Percentiles rank a stretch among this genome's conserved stretches.
Evolutionary conservation across 2,888 invertebrate species (phyloP).

Genomic region (Allacma fusca): DNA sequence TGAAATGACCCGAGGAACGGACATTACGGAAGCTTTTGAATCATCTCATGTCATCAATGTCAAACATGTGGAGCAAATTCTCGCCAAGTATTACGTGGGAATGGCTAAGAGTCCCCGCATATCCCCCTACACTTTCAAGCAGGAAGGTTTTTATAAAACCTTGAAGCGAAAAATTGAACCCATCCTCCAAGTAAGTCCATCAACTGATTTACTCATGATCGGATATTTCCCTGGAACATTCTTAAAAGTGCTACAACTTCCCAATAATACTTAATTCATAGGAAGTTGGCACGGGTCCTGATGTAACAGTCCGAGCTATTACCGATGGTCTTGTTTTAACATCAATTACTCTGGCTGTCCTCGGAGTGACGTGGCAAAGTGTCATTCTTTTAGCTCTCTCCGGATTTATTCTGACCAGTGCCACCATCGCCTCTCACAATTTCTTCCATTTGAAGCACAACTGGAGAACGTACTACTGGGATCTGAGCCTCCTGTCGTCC

Average conservation of each 20-base stretch:
- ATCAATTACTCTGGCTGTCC: constrained; percentile 49
- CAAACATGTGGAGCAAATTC: constrained; percentile 48
- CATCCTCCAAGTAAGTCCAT: constrained; percentile 50
- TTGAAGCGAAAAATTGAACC: constrained; percentile 57
- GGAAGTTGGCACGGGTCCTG: constrained; percentile 60
- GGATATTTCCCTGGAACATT: no score
- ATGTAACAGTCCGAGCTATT: constrained; percentile 50
- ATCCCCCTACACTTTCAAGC: constrained; percentile 62
- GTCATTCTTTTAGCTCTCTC: constrained; percentile 49
- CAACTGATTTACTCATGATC: neutral
- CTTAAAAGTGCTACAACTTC: neutral
- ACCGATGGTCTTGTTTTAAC: constrained; percentile 56
- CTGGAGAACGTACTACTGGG: constrained; percentile 62
- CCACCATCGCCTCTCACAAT: constrained; percentile 61
- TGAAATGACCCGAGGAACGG: constrained; percentile 63
- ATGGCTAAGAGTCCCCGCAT: constrained; percentile 56
- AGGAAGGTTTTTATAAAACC: constrained; percentile 62
- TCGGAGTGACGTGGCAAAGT: constrained; percentile 51
- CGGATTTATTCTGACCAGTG: constrained; percentile 60
- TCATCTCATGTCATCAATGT: constrained; percentile 62
- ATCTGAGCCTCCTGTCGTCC: constrained; percentile 61
- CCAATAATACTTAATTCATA: constrained; percentile 22
- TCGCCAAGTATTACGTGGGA: constrained; percentile 58
- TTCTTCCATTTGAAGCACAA: constrained; percentile 62
- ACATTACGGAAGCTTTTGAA: constrained; percentile 62